Conservation (phyloP, 2,888 invertebrate genomes). For the Merodon equestris region DNA sequence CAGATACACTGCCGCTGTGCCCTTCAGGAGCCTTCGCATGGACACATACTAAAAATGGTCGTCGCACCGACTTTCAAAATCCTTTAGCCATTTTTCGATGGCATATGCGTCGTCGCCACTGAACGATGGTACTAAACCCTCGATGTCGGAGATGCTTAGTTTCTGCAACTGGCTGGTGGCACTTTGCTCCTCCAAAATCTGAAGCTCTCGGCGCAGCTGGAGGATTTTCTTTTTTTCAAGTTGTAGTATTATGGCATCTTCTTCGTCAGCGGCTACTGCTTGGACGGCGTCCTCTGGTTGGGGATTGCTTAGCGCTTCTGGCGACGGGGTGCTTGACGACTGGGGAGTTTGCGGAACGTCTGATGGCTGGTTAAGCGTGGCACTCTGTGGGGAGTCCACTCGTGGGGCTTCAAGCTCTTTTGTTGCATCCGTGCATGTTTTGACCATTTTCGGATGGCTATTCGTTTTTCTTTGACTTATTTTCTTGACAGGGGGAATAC, state of each 20-base stretch:
- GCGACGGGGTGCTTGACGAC: not conserved
- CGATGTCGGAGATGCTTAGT: slow-evolving; percentile 7
- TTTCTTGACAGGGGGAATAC: not conserved
- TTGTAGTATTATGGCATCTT: slow-evolving; percentile 3
- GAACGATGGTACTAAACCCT: not conserved
- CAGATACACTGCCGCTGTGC: slow-evolving; percentile 20
- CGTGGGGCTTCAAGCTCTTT: not conserved
- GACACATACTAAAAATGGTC: not conserved
- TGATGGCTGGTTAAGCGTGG: slow-evolving; percentile 1
- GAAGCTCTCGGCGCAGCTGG: slow-evolving; percentile 5
- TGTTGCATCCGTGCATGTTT: not conserved
- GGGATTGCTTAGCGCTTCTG: not conserved
- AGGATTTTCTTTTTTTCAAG: slow-evolving; percentile 15
- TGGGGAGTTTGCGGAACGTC: not conserved
- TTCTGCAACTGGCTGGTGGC: not conserved
- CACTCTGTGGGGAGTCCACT: not conserved
- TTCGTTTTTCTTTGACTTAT: not conserved
- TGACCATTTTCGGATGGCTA: not conserved
- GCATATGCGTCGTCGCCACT: slow-evolving; percentile 8
- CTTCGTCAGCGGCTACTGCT: slow-evolving; percentile 6
- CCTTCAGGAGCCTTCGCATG: slow-evolving; percentile 10
- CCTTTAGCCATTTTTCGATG: slow-evolving; percentile 2
- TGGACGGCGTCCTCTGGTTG: not conserved
- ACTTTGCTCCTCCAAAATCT: slow-evolving; percentile 5
- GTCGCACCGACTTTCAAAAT: not conserved